Base-by-base conservation (phyloP, 1,140 invertebrate species). In the Drosophila azteca region DNA sequence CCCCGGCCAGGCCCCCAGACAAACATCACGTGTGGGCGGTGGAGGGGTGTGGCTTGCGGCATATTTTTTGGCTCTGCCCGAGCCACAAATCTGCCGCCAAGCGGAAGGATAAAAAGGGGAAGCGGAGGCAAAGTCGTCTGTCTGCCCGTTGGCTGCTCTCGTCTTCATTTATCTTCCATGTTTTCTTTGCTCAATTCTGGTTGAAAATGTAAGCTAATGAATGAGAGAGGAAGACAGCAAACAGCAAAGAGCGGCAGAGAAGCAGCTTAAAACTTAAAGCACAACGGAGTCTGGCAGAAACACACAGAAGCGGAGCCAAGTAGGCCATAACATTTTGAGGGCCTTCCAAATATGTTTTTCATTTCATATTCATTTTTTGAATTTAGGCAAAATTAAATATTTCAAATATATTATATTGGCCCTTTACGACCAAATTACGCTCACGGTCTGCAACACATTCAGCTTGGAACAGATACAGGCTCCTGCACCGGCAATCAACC, bases 1-100 rank as follows among this genome's bases (percentile, higher is more conserved):
- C 24, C 54, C 54, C 43, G 39, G 55, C 45, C 26, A 39, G 48
- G 45, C 59, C 58, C 45, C 62, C 48, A 63, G 29, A 20, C 72
- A 67, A 60, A 78, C 64, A 62, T 61, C 50, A 72, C 55, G 65
- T 70, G 64, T 74, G 68, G 74, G 41, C 46, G 46, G 54, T 6
- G 66, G 5, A 5, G 39, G 64, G 68, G 70, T 69, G 70, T 57
- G 44, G 48, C 53, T 26, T 22, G 22, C 31, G 81, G 77, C 77
- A 85, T 85, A 77, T 77, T 77, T 84, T 81, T 85, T 66, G 72
- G 62, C 69, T 76, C 26, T 6, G 26, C 52, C 57, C 17, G n/a
- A 31, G 57, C 80, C 70, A 49, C 70, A 74, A 74, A 74, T 74
- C 61, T 74, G 54, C 71, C 65, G 61, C 82, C 49, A 35, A 77